Percentiles rank a stretch among this genome's conserved stretches.
phyloP scores from a whole-genome alignment of 37 sponge, comb jelly and placozoan species.

The Diacarnus erythraeanus region DNA sequence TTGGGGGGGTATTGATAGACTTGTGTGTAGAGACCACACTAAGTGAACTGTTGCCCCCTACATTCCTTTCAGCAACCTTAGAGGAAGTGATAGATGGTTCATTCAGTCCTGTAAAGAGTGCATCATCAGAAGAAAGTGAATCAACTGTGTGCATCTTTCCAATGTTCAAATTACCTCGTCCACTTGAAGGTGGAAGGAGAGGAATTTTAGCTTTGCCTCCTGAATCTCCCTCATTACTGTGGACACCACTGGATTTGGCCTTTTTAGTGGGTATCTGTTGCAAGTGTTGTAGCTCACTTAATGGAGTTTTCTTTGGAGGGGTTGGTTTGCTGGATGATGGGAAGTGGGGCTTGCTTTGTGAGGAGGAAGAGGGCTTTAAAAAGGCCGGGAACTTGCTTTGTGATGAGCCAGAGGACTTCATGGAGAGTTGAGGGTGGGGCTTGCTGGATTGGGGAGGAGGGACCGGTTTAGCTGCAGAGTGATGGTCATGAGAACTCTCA shows the following conservation, averaged over 20 bases:
- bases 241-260: neutral
- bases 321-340: neutral
- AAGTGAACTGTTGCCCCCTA: no score
- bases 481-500: conserved; percentile 3
- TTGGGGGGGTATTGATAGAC: no score
- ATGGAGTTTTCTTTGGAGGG: no score
- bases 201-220: neutral
- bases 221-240: neutral
- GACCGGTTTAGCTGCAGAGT: neutral
- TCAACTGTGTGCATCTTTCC: no score
- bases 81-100: no score
- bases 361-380: neutral
- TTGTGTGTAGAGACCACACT: no score
- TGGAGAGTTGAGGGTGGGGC: neutral
- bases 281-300: no score
- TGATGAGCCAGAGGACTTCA: neutral
- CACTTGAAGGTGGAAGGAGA: neutral
- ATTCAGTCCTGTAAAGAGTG: no score
- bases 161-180: neutral
- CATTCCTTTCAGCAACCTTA: no score
- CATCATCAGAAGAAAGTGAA: no score
- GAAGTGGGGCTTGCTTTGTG: neutral
- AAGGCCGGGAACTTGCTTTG: neutral
- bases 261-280: neutral
- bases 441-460: neutral